These are phyloP conservation scores for Taxidea taxus DNA, from an alignment of 2,113 vertebrate genomes.

Conservation along the genomic window DNA sequence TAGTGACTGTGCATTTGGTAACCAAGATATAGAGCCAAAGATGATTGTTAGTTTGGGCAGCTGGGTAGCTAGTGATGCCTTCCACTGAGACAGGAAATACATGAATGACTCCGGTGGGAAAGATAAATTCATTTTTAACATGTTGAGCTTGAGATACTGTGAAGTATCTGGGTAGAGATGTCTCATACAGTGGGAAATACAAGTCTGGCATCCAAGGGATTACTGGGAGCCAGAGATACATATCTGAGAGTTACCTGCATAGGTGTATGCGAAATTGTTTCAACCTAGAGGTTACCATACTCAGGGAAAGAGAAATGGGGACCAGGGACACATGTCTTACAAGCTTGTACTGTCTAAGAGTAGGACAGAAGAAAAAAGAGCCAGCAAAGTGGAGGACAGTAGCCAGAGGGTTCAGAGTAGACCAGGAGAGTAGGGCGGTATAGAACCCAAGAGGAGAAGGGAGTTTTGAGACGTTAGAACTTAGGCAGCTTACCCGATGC, in stretches of 20 bases:
- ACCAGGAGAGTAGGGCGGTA: not conserved
- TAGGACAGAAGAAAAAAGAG: not conserved
- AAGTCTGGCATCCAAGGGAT: not conserved
- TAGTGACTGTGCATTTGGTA: not conserved
- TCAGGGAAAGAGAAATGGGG: not conserved
- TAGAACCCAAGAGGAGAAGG: not conserved
- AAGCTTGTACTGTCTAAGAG: not conserved
- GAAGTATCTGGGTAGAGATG: not conserved
- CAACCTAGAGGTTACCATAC: not conserved
- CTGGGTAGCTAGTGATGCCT: not conserved
- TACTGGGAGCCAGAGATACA: not conserved
- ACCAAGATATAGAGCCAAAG: not conserved
- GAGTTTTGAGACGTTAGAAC: not conserved
- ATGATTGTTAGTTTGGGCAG: not conserved
- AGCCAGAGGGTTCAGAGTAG: not conserved
- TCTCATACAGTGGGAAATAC: not conserved
- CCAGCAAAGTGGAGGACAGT: not conserved
- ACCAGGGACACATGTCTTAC: not conserved
- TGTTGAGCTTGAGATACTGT: not conserved
- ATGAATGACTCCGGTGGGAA: not conserved
- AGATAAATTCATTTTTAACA: not conserved
- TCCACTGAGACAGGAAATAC: not conserved
- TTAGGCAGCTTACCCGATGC: too few species aligned
- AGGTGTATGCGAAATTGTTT: not conserved
- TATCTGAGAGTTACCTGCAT: too few species aligned